Conservation (phyloP, 2,888 invertebrate species). For the Drosophila nigritarsus region DNA sequence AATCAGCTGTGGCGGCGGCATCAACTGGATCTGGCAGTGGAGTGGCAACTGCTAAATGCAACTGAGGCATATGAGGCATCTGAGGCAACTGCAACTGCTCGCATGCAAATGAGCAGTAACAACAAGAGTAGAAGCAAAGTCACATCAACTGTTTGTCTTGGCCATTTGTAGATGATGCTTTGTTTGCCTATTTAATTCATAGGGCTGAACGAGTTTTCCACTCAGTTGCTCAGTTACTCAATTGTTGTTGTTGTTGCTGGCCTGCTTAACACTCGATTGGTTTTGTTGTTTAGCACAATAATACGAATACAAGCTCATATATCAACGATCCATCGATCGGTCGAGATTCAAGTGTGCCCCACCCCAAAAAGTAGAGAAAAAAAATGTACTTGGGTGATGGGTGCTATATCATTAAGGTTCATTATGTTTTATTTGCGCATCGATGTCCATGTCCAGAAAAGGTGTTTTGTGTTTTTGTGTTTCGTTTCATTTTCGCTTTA, state of each 20-base stretch:
- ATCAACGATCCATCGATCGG: conserved; percentile 51
- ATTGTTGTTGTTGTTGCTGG: conserved; percentile 37
- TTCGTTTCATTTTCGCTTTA: conserved; percentile 69
- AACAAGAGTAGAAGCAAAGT: conserved; percentile 65
- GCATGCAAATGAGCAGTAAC: conserved; percentile 79
- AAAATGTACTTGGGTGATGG: conserved; percentile 31
- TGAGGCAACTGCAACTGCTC: conserved; percentile 39
- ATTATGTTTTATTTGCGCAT: conserved; percentile 74
- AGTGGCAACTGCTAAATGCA: conserved; percentile 55
- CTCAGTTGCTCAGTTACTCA: conserved; percentile 27
- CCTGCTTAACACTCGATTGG: conserved; percentile 77
- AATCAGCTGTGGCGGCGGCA: conserved; percentile 71
- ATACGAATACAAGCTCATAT: conserved; percentile 48
- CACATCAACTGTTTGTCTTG: conserved; percentile 62
- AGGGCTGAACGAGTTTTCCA: conserved; percentile 55
- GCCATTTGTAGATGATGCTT: conserved; percentile 63
- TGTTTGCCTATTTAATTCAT: conserved; percentile 67
- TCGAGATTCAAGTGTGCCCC: conserved; percentile 45
- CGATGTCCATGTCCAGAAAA: conserved; percentile 63
- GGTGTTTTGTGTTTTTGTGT: conserved; percentile 66
- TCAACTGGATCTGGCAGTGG: conserved; percentile 61
- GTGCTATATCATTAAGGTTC: conserved; percentile 74
- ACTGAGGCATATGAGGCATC: conserved; percentile 32
- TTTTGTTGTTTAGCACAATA: conserved; percentile 77
- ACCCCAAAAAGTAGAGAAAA: conserved; percentile 27